phyloP scores from a whole-genome alignment of 2,888 invertebrate genomes.

The Gymnosoma rotundatum region DNA sequence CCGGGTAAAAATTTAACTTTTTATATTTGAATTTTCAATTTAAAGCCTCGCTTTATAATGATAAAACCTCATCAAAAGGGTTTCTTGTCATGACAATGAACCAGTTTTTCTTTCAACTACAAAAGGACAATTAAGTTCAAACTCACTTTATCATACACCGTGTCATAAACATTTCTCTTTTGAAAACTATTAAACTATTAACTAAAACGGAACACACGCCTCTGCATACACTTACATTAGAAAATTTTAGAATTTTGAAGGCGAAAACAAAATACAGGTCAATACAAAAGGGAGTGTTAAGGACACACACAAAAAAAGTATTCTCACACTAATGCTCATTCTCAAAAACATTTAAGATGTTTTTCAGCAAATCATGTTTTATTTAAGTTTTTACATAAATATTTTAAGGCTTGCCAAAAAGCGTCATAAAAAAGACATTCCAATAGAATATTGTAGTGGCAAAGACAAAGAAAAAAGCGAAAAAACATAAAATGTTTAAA shows the following conservation, averaged over 20 bases:
- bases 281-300: slow-evolving; percentile 43
- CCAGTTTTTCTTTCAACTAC: no score
- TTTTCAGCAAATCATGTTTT: not conserved
- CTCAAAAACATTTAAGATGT: not conserved
- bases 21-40: no score
- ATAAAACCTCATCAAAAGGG: no score
- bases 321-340: not conserved
- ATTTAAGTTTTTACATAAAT: not conserved
- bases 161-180: no score
- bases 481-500: not conserved
- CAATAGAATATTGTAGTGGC: no score
- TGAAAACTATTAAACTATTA: no score
- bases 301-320: not conserved
- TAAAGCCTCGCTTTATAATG: no score
- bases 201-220: not conserved
- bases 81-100: no score
- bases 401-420: slow-evolving; percentile 40
- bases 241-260: not conserved
- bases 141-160: no score
- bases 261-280: slow-evolving; percentile 9
- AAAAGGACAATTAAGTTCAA: no score
- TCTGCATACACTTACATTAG: not conserved
- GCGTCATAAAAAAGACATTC: slow-evolving; percentile 5
- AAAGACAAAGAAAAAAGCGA: not conserved
- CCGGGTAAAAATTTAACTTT: no score